phyloP scores from a whole-genome alignment of 2,113 vertebrate species.

The Ardeotis arabs region DNA sequence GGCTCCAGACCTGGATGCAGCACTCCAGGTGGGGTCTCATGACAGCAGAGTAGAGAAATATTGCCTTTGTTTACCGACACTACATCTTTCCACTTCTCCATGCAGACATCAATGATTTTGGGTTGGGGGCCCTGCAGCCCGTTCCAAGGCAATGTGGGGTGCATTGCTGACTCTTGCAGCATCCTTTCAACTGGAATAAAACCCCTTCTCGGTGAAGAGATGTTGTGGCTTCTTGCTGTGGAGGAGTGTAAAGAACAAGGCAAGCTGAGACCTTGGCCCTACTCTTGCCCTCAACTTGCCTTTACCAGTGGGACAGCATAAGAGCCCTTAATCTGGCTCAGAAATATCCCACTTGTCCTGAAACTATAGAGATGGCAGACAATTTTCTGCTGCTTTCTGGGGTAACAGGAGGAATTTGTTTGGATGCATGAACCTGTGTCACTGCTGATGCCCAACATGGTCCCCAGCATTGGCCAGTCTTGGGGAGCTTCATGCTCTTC shows the following conservation, averaged over 20 bases:
- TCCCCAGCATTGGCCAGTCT: rapidly evolving
- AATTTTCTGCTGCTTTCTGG: neutral
- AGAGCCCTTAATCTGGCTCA: neutral
- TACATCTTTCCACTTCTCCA: neutral
- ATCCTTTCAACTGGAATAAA: neutral
- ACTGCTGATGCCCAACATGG: neutral
- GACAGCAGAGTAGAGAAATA: neutral
- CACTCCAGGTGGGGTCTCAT: no score
- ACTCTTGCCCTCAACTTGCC: neutral
- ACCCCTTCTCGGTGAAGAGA: rapidly evolving
- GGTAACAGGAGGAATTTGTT: neutral
- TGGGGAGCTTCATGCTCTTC: neutral
- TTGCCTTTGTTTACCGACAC: neutral
- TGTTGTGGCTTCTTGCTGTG: neutral
- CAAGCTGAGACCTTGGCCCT: neutral
- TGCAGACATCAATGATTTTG: neutral
- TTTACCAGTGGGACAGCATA: neutral
- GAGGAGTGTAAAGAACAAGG: neutral
- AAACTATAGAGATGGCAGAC: neutral
- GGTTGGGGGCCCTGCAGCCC: neutral
- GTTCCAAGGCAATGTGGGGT: neutral
- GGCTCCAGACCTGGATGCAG: no score
- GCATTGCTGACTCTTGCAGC: neutral
- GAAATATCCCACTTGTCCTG: neutral
- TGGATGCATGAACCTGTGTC: neutral